phyloP scores from a whole-genome alignment of 2,888 invertebrate species.

The Mongoloraphidia duomilia region DNA sequence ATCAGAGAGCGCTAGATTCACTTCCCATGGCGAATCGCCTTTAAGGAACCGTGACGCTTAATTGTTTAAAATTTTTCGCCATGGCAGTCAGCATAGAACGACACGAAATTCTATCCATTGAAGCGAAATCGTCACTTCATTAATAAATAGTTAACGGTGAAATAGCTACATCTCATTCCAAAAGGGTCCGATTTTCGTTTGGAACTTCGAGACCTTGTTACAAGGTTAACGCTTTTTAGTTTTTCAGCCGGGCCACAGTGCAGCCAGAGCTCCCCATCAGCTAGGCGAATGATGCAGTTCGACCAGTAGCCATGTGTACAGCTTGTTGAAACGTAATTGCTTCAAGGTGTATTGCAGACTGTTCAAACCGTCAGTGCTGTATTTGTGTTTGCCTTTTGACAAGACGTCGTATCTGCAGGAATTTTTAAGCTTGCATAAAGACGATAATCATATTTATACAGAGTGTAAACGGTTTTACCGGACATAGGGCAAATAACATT shows the following conservation, averaged over 20 bases:
- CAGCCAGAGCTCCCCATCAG: slow-evolving; percentile 48
- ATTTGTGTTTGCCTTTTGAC: slow-evolving; percentile 68
- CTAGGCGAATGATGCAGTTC: slow-evolving; percentile 51
- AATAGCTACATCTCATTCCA: neutral
- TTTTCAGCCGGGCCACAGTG: slow-evolving; percentile 3
- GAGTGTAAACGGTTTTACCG: too few species aligned
- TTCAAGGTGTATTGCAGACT: slow-evolving; percentile 66
- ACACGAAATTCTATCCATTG: too few species aligned
- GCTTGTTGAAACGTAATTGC: slow-evolving; percentile 48
- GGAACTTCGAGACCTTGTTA: neutral
- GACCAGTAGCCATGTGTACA: slow-evolving; percentile 73
- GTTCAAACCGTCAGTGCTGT: slow-evolving; percentile 73
- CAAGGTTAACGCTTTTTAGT: neutral
- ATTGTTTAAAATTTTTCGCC: too few species aligned
- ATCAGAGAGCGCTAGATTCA: too few species aligned
- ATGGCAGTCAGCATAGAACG: too few species aligned
- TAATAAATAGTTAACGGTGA: too few species aligned
- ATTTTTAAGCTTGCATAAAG: neutral
- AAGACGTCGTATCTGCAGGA: slow-evolving; percentile 62
- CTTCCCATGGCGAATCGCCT: too few species aligned
- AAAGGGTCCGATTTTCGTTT: neutral
- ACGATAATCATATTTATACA: too few species aligned
- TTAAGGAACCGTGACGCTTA: too few species aligned
- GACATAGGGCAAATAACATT: too few species aligned
- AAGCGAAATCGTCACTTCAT: too few species aligned